Evolutionary conservation across 2,888 invertebrate genomes (phyloP), one percentile per base, ranked within the genome.

Genomic region (Tinea pellionella): DNA sequence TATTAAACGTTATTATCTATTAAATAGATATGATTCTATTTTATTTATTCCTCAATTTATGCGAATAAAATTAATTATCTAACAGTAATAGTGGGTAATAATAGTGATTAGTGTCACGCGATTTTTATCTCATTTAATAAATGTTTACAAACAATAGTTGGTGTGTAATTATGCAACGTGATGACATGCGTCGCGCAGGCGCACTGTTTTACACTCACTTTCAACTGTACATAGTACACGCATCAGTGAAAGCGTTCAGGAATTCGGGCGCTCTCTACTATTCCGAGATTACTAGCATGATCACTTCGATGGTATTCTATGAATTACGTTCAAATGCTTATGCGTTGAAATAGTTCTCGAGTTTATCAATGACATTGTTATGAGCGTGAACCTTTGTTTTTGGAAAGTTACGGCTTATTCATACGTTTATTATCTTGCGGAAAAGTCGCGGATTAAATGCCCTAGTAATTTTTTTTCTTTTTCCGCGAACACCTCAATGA

Each of bases 101-200:
- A 2, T 9, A 12, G 9, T 37, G 9, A 47, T 47, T 47, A 47
- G 47, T 16, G 57, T 29, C 57, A 57, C 57, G 32, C 57, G 32
- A 57, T 57, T 30, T 29, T 32, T 13, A 74, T 43, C 73, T 73
- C 70, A 69, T 70, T 75, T 73, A 77, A 78, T 75, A 70, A 73
- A 71, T 86, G 84, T 86, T 86, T 85, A 84, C 83, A 86, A 86
- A 86, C 86, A 87, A 80, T 81, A 74, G 74, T 78, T 65, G 74
- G 77, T 79, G 82, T 72, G 73, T 83, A 85, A 83, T 85, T 86
- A 86, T 84, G 85, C 84, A 86, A 87, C 68, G 66, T 67, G 77
- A 78, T 78, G 85, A 84, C 85, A 82, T 77, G 69, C 64, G 61
- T 24, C 24, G 24, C 24, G 24, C n/a, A n/a, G 24, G 24, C 24